phyloP scores from a whole-genome alignment of 2,797 vertebrate species.

The Cryptoprocta ferox region DNA sequence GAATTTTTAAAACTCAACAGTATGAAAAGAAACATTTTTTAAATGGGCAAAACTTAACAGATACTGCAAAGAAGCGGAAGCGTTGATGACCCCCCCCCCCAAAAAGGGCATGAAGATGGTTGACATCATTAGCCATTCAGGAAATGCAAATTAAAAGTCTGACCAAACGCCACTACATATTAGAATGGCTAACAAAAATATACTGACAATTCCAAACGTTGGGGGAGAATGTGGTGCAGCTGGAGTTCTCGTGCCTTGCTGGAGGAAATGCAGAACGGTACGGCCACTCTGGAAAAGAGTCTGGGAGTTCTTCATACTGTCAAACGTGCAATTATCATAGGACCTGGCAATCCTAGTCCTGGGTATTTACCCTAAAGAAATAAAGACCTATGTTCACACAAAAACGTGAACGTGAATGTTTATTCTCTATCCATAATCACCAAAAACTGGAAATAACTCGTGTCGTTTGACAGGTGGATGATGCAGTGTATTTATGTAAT shows the following conservation, averaged over 20 bases:
- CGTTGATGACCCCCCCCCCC: too few relatives aligned
- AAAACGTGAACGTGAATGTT: not conserved
- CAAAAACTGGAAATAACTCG: not conserved
- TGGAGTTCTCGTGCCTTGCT: not conserved
- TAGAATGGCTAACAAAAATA: not conserved
- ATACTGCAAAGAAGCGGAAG: not conserved
- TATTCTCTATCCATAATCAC: not conserved
- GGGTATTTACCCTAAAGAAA: not conserved
- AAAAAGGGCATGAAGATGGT: not conserved
- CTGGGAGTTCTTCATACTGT: not conserved
- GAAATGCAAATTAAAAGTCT: not conserved
- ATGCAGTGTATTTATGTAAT: not conserved
- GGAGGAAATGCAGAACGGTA: not conserved
- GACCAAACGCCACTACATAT: not conserved
- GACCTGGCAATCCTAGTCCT: not conserved
- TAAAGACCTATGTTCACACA: not conserved
- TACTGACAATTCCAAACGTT: not conserved
- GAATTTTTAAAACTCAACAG: not conserved
- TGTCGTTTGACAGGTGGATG: not conserved
- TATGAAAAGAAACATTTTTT: not conserved
- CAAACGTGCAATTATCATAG: not conserved
- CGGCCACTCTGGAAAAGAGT: not conserved
- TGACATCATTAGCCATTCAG: not conserved
- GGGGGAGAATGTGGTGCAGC: not conserved
- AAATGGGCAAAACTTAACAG: not conserved